Percentiles rank a stretch among this genome's conserved stretches.
phyloP scores from a whole-genome alignment of 1,140 invertebrate species.

The Muscidifurax raptorellus region DNA sequence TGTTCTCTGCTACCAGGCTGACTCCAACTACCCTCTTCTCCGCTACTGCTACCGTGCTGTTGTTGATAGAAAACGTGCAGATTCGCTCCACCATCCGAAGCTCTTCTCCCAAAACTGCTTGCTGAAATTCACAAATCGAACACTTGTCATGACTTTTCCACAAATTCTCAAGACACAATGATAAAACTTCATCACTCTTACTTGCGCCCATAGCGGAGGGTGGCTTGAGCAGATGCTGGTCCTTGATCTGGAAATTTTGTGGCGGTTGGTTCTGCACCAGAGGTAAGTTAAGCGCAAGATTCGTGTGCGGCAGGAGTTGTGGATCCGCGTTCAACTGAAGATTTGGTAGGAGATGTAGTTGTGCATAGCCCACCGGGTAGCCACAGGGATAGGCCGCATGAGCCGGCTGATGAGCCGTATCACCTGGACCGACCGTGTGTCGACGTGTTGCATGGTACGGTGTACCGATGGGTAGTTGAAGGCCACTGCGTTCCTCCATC shows the following conservation, averaged over 20 bases:
- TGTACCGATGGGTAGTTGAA: slow-evolving; percentile 68
- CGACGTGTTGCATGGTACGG: slow-evolving; percentile 80
- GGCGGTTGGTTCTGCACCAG: slow-evolving; percentile 85
- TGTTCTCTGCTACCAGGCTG: slow-evolving; percentile 81
- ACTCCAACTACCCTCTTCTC: slow-evolving; percentile 77
- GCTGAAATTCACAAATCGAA: slow-evolving; percentile 69
- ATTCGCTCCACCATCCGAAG: slow-evolving; percentile 97
- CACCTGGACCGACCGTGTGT: slow-evolving; percentile 95
- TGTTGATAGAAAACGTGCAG: slow-evolving; percentile 86
- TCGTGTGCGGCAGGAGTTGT: slow-evolving; percentile 78
- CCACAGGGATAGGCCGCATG: slow-evolving; percentile 68
- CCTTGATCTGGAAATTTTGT: slow-evolving; percentile 92
- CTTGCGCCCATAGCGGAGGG: slow-evolving; percentile 91
- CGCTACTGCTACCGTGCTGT: slow-evolving; percentile 67
- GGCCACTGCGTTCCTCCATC: slow-evolving; percentile 74
- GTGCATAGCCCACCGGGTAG: slow-evolving; percentile 67
- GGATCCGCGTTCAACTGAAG: slow-evolving; percentile 68
- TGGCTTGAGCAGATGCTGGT: slow-evolving; percentile 94
- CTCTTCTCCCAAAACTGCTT: slow-evolving; percentile 90
- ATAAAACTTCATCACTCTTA: slow-evolving; percentile 69
- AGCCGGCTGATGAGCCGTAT: slow-evolving; percentile 84
- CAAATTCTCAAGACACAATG: background rate
- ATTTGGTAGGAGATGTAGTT: slow-evolving; percentile 66
- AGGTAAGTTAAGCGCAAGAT: slow-evolving; percentile 85
- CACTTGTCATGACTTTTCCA: background rate